Conservation (phyloP, 1,140 invertebrate species). For the Paralvinella palmiformis region DNA sequence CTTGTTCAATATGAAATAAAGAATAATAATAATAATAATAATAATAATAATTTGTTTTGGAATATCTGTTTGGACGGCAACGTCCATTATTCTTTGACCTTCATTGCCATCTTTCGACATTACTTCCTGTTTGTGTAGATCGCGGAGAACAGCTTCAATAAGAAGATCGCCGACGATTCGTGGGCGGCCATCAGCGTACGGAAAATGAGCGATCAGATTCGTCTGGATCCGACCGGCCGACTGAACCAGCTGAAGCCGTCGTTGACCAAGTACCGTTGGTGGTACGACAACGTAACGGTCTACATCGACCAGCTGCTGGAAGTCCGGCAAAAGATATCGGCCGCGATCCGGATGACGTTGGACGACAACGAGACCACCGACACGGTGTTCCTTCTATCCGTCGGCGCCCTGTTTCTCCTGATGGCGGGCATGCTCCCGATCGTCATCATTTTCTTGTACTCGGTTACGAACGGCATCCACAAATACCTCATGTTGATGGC, state of each 20-base stretch:
- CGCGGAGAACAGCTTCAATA: too few relatives aligned
- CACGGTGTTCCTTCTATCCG: constrained; percentile 19
- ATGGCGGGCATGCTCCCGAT: constrained; percentile 32
- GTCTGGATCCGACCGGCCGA: too few relatives aligned
- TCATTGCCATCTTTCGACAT: too few relatives aligned
- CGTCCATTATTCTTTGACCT: too few relatives aligned
- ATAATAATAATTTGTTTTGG: too few relatives aligned
- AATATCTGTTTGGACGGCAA: too few relatives aligned
- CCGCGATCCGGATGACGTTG: neutral
- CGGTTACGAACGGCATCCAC: constrained; percentile 36
- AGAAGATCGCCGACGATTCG: too few relatives aligned
- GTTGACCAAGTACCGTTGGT: neutral
- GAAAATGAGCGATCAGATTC: too few relatives aligned
- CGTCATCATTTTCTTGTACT: constrained; percentile 33
- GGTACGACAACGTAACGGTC: constrained; percentile 22
- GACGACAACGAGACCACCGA: neutral
- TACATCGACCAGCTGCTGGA: constrained; percentile 18
- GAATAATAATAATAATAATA: too few relatives aligned
- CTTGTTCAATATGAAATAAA: too few relatives aligned
- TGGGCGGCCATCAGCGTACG: too few relatives aligned
- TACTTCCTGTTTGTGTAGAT: too few relatives aligned
- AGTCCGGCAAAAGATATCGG: constrained; percentile 17
- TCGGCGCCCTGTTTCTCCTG: constrained; percentile 28
- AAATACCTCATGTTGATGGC: constrained; percentile 34
- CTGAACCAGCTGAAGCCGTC: neutral